Conservation (phyloP, 2,797 vertebrate genomes). For the Enteromius fasciolatus region DNA sequence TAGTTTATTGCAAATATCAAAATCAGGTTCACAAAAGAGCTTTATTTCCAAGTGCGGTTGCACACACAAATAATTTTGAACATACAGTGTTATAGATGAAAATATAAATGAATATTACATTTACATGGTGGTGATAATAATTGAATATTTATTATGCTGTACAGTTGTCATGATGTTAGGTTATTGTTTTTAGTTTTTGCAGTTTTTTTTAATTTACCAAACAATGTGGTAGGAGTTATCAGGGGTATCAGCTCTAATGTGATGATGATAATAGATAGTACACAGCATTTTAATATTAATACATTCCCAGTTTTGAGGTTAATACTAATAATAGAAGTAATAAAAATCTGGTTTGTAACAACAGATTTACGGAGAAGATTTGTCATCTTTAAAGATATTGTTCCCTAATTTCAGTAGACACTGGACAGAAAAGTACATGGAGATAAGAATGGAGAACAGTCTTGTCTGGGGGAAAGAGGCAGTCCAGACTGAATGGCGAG, state of each 20-base stretch:
- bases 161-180: not conserved
- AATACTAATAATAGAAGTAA: not conserved
- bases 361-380: not conserved
- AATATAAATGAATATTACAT: not conserved
- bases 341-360: not conserved
- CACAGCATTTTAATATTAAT: not conserved
- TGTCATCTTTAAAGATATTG: not conserved
- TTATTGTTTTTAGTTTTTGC: not conserved
- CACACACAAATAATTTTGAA: not conserved
- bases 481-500: slow-evolving; percentile 15
- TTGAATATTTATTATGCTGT: not conserved
- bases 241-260: not conserved
- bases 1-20: not conserved
- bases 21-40: not conserved
- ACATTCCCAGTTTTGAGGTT: not conserved
- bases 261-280: not conserved
- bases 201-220: not conserved
- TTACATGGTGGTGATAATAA: not conserved
- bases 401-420: slow-evolving; percentile 9
- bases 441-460: not conserved
- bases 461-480: not conserved
- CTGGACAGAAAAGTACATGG: slow-evolving; percentile 6
- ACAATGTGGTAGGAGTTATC: not conserved
- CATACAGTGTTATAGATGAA: not conserved
- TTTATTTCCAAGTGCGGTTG: not conserved